Evolutionary conservation across 1,140 invertebrate genomes (phyloP).

Genomic region (Anastrepha ludens): DNA sequence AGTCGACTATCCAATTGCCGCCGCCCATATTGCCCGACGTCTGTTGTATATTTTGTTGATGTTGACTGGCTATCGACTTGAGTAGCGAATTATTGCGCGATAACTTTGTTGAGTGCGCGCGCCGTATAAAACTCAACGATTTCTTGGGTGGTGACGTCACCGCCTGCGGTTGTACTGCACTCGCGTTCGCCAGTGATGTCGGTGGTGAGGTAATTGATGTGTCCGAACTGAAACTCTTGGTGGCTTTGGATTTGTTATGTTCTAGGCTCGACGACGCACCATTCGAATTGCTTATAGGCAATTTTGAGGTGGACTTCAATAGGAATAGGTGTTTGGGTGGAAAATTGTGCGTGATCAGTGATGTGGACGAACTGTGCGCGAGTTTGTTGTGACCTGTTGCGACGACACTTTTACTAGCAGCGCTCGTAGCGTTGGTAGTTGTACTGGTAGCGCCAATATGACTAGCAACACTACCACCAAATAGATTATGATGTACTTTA

Average conservation of each 20-base stretch:
- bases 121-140: conserved; percentile 79
- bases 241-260: conserved; percentile 56
- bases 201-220: conserved; percentile 45
- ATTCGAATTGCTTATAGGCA: conserved; percentile 54
- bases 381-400: conserved; percentile 58
- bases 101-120: conserved; percentile 83
- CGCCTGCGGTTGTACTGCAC: conserved; percentile 33
- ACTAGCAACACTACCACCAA: conserved; percentile 62
- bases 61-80: conserved; percentile 74
- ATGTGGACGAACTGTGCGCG: conserved; percentile 66
- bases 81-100: conserved; percentile 80
- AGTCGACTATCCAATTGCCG: conserved; percentile 71
- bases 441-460: conserved; percentile 57
- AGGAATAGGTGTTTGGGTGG: conserved; percentile 72
- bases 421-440: background rate
- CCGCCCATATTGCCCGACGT: conserved; percentile 38
- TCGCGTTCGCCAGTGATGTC: background rate
- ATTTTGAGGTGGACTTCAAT: conserved; percentile 71
- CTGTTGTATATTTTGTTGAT: conserved; percentile 60
- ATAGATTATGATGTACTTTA: conserved; percentile 59
- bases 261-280: conserved; percentile 13
- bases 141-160: conserved; percentile 74
- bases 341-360: conserved; percentile 64
- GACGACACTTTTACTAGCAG: conserved; percentile 13
- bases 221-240: conserved; percentile 51